A percentile compares a stretch with the other conserved stretches of the same genome.
phyloP scores from a whole-genome alignment of 1,140 invertebrate species.

The Oedothorax gibbosus region DNA sequence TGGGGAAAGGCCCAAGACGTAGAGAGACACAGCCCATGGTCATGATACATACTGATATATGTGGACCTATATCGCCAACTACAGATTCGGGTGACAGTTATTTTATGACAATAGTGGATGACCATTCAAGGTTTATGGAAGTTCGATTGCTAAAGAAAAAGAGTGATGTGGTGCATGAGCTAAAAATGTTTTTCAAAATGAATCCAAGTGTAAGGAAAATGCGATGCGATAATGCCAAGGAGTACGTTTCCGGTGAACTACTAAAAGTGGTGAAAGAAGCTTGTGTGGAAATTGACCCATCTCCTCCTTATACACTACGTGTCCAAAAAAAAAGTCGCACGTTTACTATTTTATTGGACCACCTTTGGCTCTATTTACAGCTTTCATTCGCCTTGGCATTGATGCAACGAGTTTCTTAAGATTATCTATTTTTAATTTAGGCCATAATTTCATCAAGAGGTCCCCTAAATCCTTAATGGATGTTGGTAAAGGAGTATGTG shows the following conservation, averaged over 20 bases:
- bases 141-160: constrained; percentile 50
- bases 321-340: too few relatives aligned
- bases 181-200: constrained; percentile 3
- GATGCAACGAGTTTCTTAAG: too few relatives aligned
- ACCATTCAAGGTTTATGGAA: constrained; percentile 40
- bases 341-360: too few relatives aligned
- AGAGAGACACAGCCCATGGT: constrained; percentile 7
- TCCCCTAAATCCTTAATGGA: too few relatives aligned
- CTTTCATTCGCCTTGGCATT: too few relatives aligned
- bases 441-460: too few relatives aligned
- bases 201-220: constrained; percentile 16
- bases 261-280: background rate
- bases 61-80: constrained; percentile 1
- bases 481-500: too few relatives aligned
- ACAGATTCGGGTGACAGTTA: constrained; percentile 30
- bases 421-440: too few relatives aligned
- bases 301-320: constrained; percentile 46
- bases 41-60: constrained; percentile 20
- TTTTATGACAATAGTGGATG: constrained; percentile 62
- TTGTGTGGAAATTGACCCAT: constrained; percentile 9
- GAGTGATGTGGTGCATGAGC: constrained; percentile 22
- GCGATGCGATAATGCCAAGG: constrained; percentile 22
- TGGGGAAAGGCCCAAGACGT: background rate
- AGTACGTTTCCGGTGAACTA: constrained; percentile 25
- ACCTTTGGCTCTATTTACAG: too few relatives aligned